Evolutionary conservation across 2,797 vertebrate species (phyloP).

Genomic region (Halcyon smyrnensis): DNA sequence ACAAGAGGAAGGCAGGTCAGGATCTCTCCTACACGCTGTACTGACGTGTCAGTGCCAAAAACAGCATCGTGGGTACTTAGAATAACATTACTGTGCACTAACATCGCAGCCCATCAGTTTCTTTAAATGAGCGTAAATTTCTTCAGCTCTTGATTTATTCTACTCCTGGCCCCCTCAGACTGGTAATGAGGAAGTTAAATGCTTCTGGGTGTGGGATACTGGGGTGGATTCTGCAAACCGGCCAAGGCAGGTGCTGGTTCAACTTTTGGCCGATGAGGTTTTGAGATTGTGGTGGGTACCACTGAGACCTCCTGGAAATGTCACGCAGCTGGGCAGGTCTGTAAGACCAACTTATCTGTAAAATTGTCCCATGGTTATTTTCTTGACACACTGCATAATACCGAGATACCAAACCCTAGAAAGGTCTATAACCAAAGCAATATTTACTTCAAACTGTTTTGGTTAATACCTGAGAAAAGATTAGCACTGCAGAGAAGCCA

Average conservation of each 20-base stretch:
- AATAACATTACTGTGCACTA: background rate
- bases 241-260: background rate
- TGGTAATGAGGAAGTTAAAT: background rate
- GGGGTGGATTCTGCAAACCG: background rate
- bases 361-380: background rate
- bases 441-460: constrained; percentile 1
- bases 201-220: background rate
- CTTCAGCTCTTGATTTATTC: background rate
- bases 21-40: background rate
- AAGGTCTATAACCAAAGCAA: background rate
- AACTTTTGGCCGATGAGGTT: background rate
- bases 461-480: constrained; percentile 50
- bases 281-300: background rate
- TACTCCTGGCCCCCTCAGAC: background rate
- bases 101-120: background rate
- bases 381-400: background rate
- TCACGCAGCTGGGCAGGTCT: background rate
- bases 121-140: accelerated
- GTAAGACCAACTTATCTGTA: background rate
- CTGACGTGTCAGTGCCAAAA: background rate
- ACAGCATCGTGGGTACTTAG: background rate
- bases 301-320: background rate
- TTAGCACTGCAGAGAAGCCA: constrained; percentile 29
- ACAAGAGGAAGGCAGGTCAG: background rate
- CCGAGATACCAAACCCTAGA: background rate